Evolutionary conservation across 2,888 invertebrate genomes (phyloP).

Genomic region (Drosophila longiperda): DNA sequence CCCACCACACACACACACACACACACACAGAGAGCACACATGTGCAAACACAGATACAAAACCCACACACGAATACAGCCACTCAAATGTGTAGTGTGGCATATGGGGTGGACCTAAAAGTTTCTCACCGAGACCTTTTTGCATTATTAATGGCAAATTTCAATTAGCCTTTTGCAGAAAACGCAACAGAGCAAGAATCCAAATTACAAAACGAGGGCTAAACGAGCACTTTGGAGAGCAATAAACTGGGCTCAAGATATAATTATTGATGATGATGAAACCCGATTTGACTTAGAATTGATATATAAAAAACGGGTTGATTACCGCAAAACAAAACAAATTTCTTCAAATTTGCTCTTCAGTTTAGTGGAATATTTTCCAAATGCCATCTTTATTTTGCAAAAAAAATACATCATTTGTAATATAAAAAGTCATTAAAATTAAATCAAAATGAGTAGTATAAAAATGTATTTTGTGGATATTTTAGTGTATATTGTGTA

Average conservation of each 20-base stretch:
- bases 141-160: constrained; percentile 80
- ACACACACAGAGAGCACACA: constrained; percentile 3
- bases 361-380: neutral
- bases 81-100: constrained; percentile 36
- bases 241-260: neutral
- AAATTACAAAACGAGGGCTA: constrained; percentile 60
- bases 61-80: constrained; percentile 8
- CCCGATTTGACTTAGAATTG: neutral
- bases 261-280: neutral
- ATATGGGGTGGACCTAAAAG: constrained; percentile 70
- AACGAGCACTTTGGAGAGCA: constrained; percentile 22
- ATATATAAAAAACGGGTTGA: neutral
- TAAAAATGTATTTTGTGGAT: neutral
- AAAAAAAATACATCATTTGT: neutral
- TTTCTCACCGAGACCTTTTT: constrained; percentile 78
- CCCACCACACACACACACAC: neutral
- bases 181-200: constrained; percentile 68
- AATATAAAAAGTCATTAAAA: neutral
- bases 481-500: neutral
- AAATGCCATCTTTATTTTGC: neutral
- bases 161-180: constrained; percentile 78
- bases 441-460: too few relatives aligned
- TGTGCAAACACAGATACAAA: too few relatives aligned
- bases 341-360: neutral
- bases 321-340: neutral